Evolutionary conservation across 2,888 invertebrate species (phyloP), one percentile per base, ranked within the genome.

Genomic region (Fragum fragum): DNA sequence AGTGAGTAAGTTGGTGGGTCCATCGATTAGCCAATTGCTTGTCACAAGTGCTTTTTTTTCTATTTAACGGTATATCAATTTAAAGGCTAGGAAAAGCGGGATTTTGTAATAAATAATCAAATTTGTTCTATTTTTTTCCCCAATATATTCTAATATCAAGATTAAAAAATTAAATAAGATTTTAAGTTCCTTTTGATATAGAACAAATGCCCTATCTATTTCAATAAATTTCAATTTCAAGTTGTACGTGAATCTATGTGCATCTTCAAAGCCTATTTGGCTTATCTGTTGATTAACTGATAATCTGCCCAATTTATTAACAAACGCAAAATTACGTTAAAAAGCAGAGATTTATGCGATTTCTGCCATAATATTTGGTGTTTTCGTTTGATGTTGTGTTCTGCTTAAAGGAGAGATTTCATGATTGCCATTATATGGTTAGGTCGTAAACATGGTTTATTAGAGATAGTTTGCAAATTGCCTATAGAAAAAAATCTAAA

Each of bases 261-360:
- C 57, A 32, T 61, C 61, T 61, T 61, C 61, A 61, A 61, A 28
- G 61, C 18, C 61, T 2, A 3, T 61, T 18, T 61, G 32, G 61
- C 61, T 61, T 61, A 61, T 61, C 61, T 23, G 11, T 61, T 61
- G 61, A 61, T 61, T 61, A 61, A n/a, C 61, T 32, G 61, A 61
- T 61, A 61, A 61, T 61, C 61, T 61, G 6, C 6, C 61, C 61
- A 61, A 61, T 61, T 61, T 61, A 61, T 61, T 61, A 61, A 61
- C 61, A 61, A 61, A 61, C 61, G 61, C 61, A 32, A 61, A 61
- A 61, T 61, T 61, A 61, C 61, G 32, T 61, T 61, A 61, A 61
- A 23, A 61, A 61, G 61, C 61, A 9, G 18, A 61, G 61, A 61
- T 61, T 61, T 61, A 61, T 61, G 61, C 32, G 61, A 61, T 61